A percentile compares a stretch with the other conserved stretches of the same genome.
These are phyloP conservation scores for Lophotis ruficrista DNA, from an alignment of 2,113 vertebrate genomes.

Conservation along the genomic window DNA sequence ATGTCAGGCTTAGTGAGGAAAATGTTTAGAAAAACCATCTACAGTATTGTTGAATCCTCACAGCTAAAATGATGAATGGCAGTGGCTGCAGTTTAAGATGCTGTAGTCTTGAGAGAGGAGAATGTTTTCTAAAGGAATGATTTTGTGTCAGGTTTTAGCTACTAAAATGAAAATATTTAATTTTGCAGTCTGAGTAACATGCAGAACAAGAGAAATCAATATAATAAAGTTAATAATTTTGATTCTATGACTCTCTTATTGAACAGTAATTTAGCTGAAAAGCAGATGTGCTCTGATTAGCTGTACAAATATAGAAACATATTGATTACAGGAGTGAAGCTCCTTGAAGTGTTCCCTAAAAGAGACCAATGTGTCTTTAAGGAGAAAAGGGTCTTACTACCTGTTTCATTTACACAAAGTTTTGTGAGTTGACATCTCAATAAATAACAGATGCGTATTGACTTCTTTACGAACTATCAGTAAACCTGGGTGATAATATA, in stretches of 20 bases:
- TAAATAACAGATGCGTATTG: conserved; percentile 43
- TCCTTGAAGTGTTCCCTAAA: conserved; percentile 56
- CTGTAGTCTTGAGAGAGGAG: not conserved
- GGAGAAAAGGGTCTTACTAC: not conserved
- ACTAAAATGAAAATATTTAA: conserved; percentile 69
- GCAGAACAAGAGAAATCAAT: conserved; percentile 70
- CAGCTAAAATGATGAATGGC: conserved; percentile 22
- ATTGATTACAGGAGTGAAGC: conserved; percentile 62
- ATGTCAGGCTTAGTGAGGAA: not conserved
- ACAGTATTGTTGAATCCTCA: not conserved
- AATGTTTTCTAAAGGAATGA: conserved; percentile 60
- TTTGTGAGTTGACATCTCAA: conserved; percentile 40
- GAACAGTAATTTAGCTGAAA: conserved; percentile 59
- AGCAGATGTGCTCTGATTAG: conserved; percentile 62
- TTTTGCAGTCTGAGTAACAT: conserved; percentile 55
- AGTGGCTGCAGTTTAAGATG: not conserved
- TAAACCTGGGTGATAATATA: not conserved
- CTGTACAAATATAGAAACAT: conserved; percentile 71
- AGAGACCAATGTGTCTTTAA: conserved; percentile 2
- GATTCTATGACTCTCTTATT: conserved; percentile 59
- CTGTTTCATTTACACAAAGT: not conserved
- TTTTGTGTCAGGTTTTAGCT: conserved; percentile 61
- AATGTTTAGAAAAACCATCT: conserved; percentile 3
- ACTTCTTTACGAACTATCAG: conserved; percentile 13
- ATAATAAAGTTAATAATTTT: conserved; percentile 63